Conservation (phyloP, 2,797 vertebrate species). For the Poeciliopsis infans region DNA sequence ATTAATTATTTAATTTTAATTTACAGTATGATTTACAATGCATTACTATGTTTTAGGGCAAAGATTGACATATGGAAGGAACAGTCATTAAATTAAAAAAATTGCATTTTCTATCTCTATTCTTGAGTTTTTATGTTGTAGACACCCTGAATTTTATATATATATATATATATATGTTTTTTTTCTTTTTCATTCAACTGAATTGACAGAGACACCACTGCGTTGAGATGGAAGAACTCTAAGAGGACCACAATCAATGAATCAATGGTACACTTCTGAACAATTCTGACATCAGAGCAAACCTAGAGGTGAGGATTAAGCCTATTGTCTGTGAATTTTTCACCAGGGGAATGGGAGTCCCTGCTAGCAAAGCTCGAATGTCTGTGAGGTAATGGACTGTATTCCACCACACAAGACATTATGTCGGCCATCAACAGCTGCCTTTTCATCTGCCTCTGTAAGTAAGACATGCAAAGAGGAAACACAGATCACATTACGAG, state of each 20-base stretch:
- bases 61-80: not conserved
- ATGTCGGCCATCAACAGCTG: conserved; percentile 18
- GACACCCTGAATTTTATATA: no score
- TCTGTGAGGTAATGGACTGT: conserved; percentile 39
- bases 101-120: not conserved
- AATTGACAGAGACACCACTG: not conserved
- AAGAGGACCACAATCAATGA: conserved; percentile 33
- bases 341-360: conserved; percentile 37
- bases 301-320: conserved; percentile 52
- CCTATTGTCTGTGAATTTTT: conserved; percentile 43
- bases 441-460: conserved; percentile 30
- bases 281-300: conserved; percentile 46
- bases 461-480: conserved; percentile 32
- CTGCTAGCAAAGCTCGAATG: conserved; percentile 56
- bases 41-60: not conserved
- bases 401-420: conserved; percentile 39
- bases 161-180: not conserved
- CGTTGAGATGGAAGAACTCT: conserved; percentile 9
- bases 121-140: not conserved
- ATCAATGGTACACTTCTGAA: conserved; percentile 43
- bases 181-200: not conserved
- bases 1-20: not conserved
- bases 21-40: not conserved
- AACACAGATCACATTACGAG: conserved; percentile 38
- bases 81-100: not conserved